A percentile compares a stretch with the other conserved stretches of the same genome.
Evolutionary conservation across 2,797 vertebrate species (phyloP).

Genomic region (Myotis findleyi): DNA sequence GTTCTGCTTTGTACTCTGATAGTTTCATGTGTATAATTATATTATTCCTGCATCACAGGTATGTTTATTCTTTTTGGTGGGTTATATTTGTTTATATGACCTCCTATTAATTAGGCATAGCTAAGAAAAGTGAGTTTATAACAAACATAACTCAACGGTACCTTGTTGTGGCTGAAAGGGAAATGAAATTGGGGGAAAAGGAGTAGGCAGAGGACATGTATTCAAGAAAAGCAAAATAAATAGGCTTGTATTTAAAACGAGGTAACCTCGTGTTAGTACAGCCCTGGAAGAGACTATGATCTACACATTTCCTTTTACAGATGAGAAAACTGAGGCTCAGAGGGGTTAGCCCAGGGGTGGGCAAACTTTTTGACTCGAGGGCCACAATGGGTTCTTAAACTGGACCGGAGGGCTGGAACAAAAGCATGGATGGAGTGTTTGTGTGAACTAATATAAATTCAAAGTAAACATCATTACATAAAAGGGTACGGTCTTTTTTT

Average conservation of each 20-base stretch:
- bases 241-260: neutral
- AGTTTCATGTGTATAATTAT: slow-evolving; percentile 44
- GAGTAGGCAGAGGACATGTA: neutral
- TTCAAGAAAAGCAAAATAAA: slow-evolving; percentile 38
- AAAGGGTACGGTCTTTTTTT: too few species aligned
- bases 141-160: neutral
- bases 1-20: slow-evolving; percentile 48
- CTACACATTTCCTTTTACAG: neutral
- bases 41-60: slow-evolving; percentile 21
- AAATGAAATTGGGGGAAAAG: neutral
- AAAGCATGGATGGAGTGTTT: too few species aligned
- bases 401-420: too few species aligned
- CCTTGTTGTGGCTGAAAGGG: neutral
- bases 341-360: neutral
- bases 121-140: slow-evolving; percentile 10
- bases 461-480: too few species aligned
- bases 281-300: neutral
- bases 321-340: neutral
- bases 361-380: too few species aligned
- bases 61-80: neutral
- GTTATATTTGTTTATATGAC: slow-evolving; percentile 26
- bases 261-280: neutral
- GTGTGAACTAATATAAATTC: too few species aligned
- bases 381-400: too few species aligned
- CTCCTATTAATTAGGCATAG: slow-evolving; percentile 39